Evolutionary conservation across 1,140 invertebrate species (phyloP).

Genomic region (Sarcophaga bullata): DNA sequence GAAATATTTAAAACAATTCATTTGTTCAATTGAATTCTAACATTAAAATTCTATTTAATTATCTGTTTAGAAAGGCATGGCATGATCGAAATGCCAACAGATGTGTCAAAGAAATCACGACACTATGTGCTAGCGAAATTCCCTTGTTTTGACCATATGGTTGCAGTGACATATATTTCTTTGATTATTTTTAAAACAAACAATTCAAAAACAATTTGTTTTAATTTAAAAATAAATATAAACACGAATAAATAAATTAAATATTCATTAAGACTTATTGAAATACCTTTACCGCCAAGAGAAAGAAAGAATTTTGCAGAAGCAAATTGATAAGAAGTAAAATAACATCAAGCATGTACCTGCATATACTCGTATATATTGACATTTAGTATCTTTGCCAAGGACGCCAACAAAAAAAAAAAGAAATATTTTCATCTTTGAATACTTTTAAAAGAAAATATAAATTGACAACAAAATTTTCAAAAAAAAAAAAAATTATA

Average conservation of each 20-base stretch:
- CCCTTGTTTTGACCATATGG: too few relatives aligned
- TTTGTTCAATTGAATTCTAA: too few relatives aligned
- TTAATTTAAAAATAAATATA: background rate
- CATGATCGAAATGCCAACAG: too few relatives aligned
- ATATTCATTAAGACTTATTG: background rate
- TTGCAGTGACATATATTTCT: too few relatives aligned
- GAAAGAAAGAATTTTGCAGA: background rate
- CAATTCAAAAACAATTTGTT: too few relatives aligned
- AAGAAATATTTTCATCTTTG: background rate
- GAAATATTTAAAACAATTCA: too few relatives aligned
- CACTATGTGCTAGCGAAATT: too few relatives aligned
- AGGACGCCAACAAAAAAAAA: background rate
- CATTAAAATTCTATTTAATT: too few relatives aligned
- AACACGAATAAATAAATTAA: background rate
- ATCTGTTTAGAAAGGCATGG: too few relatives aligned
- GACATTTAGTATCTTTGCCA: constrained; percentile 16
- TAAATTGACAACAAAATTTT: background rate
- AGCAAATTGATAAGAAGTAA: background rate
- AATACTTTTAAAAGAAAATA: constrained; percentile 3
- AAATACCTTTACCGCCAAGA: background rate
- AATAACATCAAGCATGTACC: background rate
- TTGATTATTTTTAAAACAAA: too few relatives aligned
- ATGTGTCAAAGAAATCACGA: too few relatives aligned
- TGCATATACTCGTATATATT: background rate
- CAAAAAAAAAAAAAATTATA: too few relatives aligned